Evolutionary conservation across 92 coral and sea anemone genomes (phyloP).

Genomic region (Metridium senile): DNA sequence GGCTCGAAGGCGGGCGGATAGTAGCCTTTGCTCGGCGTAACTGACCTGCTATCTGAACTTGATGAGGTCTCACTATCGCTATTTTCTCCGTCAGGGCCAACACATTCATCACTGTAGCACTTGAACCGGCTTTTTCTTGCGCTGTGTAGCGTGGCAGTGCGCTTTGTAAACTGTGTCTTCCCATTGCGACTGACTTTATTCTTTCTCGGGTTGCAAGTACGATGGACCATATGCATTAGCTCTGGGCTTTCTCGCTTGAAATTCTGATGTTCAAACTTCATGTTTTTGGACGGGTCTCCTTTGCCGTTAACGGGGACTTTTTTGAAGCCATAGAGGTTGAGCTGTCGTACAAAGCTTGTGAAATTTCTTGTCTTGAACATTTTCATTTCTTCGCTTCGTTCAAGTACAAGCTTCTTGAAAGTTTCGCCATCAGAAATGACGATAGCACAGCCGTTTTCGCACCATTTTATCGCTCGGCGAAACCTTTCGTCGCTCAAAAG

Average conservation of each 20-base stretch:
- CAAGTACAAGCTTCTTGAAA: conserved; percentile 93
- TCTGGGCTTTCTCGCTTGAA: conserved; percentile 92
- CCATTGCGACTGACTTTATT: conserved; percentile 43
- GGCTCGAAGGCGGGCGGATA: conserved; percentile 68
- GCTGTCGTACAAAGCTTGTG: conserved; percentile 97
- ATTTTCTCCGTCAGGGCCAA: conserved; percentile 40
- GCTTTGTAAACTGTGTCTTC: conserved; percentile 41
- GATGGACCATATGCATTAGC: conserved; percentile 90
- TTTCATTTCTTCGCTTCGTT: conserved; percentile 97
- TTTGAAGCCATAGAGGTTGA: conserved; percentile 93
- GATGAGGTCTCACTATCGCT: conserved; percentile 65
- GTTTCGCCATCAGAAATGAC: conserved; percentile 98
- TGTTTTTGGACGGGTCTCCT: conserved; percentile 98
- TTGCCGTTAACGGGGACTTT: conserved; percentile 96
- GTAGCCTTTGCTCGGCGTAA: conserved; percentile 47
- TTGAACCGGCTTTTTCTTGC: conserved; percentile 20
- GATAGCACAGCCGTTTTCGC: conserved; percentile 90
- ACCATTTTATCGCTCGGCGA: conserved; percentile 96
- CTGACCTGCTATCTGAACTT: conserved; percentile 60
- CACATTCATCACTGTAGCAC: conserved; percentile 24
- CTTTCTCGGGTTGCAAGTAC: conserved; percentile 89
- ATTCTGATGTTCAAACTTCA: conserved; percentile 94
- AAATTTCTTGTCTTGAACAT: conserved; percentile 99
- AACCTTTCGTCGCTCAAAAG: conserved; percentile 94
- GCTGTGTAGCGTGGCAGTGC: conserved; percentile 41